A percentile compares a stretch with the other conserved stretches of the same genome.
phyloP scores from a whole-genome alignment of 2,113 vertebrate genomes.

The Tapirus terrestris region DNA sequence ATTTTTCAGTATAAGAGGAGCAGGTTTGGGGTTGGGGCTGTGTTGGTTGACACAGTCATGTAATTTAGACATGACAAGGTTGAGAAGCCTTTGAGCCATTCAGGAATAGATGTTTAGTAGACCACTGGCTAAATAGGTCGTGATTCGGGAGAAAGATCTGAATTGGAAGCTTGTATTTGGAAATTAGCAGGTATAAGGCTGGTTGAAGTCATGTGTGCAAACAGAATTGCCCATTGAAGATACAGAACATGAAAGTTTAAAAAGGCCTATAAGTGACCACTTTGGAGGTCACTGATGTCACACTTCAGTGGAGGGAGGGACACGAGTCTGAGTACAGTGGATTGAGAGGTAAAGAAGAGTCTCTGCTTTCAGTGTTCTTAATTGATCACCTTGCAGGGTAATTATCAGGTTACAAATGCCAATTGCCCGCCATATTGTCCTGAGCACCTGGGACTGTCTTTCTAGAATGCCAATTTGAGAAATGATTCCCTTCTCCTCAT shows the following conservation, averaged over 20 bases:
- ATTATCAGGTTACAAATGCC: conserved; percentile 24
- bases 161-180: fast-evolving
- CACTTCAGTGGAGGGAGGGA: not conserved
- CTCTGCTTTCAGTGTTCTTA: conserved; percentile 23
- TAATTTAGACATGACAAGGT: not conserved
- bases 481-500: not conserved
- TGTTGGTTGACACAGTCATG: not conserved
- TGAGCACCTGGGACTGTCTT: conserved; percentile 19
- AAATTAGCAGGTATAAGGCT: not conserved
- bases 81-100: not conserved
- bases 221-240: not conserved
- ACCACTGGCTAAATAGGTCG: not conserved
- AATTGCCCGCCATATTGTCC: not conserved
- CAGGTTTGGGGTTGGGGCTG: not conserved
- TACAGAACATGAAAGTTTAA: not conserved
- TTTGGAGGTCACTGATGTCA: not conserved
- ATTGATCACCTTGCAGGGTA: not conserved
- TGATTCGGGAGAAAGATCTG: not conserved
- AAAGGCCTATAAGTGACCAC: not conserved
- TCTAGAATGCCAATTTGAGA: not conserved
- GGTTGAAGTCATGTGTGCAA: not conserved
- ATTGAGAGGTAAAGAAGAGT: not conserved
- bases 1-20: not conserved
- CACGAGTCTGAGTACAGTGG: not conserved
- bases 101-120: not conserved